Conservation (phyloP, 2,888 invertebrate genomes). For the Amblyteles armatorius region DNA sequence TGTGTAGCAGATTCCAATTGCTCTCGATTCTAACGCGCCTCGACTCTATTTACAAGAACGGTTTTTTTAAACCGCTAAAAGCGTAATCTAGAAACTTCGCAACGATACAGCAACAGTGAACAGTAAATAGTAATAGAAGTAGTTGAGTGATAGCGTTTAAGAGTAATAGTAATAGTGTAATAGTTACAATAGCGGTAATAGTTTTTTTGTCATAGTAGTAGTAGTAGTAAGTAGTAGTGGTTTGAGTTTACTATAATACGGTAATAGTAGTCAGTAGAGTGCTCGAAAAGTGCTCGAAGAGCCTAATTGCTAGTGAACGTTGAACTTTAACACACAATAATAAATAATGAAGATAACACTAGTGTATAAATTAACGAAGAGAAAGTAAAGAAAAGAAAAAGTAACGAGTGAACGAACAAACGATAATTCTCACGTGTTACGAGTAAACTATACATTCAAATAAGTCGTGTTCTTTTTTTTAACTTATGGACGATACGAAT, state of each 20-base stretch:
- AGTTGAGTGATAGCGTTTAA: constrained; percentile 52
- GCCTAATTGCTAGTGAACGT: constrained; percentile 56
- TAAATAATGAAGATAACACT: constrained; percentile 71
- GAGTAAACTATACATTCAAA: constrained; percentile 41
- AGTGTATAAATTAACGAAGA: constrained; percentile 56
- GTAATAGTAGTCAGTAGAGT: constrained; percentile 32
- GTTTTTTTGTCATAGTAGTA: constrained; percentile 62
- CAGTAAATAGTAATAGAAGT: constrained; percentile 41
- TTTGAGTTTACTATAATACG: constrained; percentile 46
- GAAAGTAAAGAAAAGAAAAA: constrained; percentile 1
- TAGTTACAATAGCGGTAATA: constrained; percentile 56
- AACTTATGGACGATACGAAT: constrained; percentile 45
- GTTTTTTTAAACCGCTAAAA: constrained; percentile 30
- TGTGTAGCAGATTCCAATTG: constrained; percentile 17
- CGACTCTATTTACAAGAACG: constrained; percentile 47
- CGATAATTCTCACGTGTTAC: constrained; percentile 22
- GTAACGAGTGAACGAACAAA: constrained; percentile 39
- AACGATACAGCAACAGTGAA: constrained; percentile 59
- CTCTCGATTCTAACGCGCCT: constrained; percentile 23
- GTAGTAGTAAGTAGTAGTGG: constrained; percentile 21
- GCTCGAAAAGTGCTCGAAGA: constrained; percentile 35
- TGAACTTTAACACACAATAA: constrained; percentile 65
- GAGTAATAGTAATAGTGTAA: constrained; percentile 57
- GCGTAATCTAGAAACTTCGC: constrained; percentile 58
- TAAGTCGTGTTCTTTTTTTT: constrained; percentile 33